Evolutionary conservation across 1,140 invertebrate genomes (phyloP).

Genomic region (Apis dorsata): DNA sequence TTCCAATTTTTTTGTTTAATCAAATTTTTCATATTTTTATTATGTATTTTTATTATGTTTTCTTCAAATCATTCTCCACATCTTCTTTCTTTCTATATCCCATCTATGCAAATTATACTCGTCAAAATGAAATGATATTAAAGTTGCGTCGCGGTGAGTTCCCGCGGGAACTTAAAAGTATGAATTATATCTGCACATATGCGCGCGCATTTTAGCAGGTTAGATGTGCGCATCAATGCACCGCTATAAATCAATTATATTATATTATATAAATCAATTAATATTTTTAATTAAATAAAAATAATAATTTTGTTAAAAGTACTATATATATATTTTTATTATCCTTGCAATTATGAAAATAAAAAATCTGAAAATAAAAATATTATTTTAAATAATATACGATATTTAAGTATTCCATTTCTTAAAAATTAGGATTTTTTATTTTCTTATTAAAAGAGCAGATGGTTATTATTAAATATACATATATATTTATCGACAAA

Average conservation of each 20-base stretch:
- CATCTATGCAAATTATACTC: slow-evolving; percentile 45
- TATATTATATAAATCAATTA: not conserved
- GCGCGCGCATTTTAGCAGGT: slow-evolving; percentile 62
- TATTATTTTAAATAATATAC: too few relatives aligned
- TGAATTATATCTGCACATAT: slow-evolving; percentile 61
- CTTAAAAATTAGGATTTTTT: too few relatives aligned
- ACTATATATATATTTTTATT: too few relatives aligned
- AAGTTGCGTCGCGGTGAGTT: slow-evolving; percentile 18
- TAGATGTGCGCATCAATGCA: not conserved
- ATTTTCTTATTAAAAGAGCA: too few relatives aligned
- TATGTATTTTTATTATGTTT: not conserved
- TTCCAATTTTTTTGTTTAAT: not conserved
- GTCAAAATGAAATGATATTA: slow-evolving; percentile 41
- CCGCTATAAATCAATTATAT: not conserved
- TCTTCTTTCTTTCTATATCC: not conserved
- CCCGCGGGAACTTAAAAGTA: slow-evolving; percentile 57
- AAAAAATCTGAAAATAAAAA: too few relatives aligned
- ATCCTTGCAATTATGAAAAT: too few relatives aligned
- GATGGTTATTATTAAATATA: too few relatives aligned
- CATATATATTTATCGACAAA: too few relatives aligned
- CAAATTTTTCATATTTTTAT: not conserved
- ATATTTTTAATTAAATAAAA: too few relatives aligned
- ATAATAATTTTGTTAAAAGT: too few relatives aligned
- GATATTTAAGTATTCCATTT: too few relatives aligned
- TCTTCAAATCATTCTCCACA: not conserved